A percentile compares a stretch with the other conserved stretches of the same genome.
phyloP scores from a whole-genome alignment of 2,888 invertebrate genomes.

The Epicampocera succincta region DNA sequence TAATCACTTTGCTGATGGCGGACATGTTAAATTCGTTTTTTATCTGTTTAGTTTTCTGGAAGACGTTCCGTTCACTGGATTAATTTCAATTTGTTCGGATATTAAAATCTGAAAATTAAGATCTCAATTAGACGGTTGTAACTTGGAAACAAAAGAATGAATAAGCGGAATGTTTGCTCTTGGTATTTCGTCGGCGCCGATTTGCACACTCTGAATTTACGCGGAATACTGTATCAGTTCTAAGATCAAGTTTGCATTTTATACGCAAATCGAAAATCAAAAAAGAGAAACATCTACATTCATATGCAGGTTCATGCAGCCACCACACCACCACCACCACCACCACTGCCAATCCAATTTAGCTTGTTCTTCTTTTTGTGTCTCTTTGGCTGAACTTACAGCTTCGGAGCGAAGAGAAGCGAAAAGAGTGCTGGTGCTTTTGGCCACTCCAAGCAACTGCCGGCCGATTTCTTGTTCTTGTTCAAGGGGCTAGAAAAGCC shows the following conservation, averaged over 20 bases:
- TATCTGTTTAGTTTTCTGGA: conserved; percentile 11
- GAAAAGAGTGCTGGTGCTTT: conserved; percentile 25
- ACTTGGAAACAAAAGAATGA: conserved; percentile 9
- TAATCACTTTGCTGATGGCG: conserved; percentile 75
- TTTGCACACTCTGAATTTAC: conserved; percentile 79
- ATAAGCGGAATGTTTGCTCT: conserved; percentile 70
- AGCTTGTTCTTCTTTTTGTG: conserved; percentile 17
- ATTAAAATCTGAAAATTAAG: conserved; percentile 51
- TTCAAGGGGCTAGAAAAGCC: too few species aligned
- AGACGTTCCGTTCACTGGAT: conserved; percentile 21
- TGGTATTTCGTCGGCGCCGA: conserved; percentile 77
- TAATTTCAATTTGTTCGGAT: conserved; percentile 2
- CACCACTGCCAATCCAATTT: conserved; percentile 1
- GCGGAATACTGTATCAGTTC: conserved; percentile 82
- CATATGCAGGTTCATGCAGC: too few species aligned
- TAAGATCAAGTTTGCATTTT: conserved; percentile 80
- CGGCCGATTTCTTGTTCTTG: too few species aligned
- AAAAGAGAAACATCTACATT: conserved; percentile 22
- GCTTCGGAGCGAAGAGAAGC: not conserved
- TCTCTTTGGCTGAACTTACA: conserved; percentile 11
- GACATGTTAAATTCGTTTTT: conserved; percentile 74
- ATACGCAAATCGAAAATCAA: conserved; percentile 73
- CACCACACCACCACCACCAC: conserved; percentile 38
- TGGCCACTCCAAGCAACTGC: not conserved
- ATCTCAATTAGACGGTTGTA: conserved; percentile 1